Percentiles rank a stretch among this genome's conserved stretches.
These are phyloP conservation scores for Opisthograptis luteolata DNA, from an alignment of 2,888 invertebrate genomes.

Conservation along the genomic window DNA sequence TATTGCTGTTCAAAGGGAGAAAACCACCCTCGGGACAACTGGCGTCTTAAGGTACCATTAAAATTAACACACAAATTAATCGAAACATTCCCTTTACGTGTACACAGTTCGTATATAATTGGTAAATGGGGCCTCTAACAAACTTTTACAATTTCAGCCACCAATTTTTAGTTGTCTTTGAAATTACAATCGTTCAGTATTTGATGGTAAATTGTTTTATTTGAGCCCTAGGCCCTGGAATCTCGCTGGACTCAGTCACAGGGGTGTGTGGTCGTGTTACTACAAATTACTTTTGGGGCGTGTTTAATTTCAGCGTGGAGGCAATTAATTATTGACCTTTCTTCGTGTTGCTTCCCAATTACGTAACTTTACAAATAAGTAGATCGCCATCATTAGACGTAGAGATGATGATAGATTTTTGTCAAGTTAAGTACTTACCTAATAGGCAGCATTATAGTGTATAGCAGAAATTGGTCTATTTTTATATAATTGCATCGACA, in stretches of 20 bases:
- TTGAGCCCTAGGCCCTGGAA: no score
- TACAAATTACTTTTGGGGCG: constrained; percentile 34
- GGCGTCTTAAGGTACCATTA: constrained; percentile 64
- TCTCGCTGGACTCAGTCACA: constrained; percentile 6
- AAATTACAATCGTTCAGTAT: not conserved
- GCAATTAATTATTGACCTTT: constrained; percentile 14
- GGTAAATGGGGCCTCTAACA: not conserved
- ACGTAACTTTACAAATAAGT: no score
- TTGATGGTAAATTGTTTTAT: no score
- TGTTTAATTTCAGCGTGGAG: constrained; percentile 10
- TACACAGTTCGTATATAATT: constrained; percentile 29
- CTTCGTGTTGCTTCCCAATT: constrained; percentile 1
- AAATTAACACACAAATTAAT: constrained; percentile 71
- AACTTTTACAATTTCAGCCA: no score
- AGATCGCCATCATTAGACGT: no score
- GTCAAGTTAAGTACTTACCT: no score
- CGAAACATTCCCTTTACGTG: constrained; percentile 48
- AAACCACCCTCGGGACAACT: constrained; percentile 59
- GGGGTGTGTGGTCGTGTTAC: constrained; percentile 31
- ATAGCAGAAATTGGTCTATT: no score
- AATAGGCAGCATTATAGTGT: no score
- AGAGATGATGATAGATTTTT: no score
- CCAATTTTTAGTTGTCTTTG: no score
- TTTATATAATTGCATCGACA: no score
- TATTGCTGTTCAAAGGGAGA: constrained; percentile 69